These are phyloP conservation scores for Halisarca cf. caerulea DNA, from an alignment of 37 sponge, comb jelly and placozoan species.

Conservation along the genomic window DNA sequence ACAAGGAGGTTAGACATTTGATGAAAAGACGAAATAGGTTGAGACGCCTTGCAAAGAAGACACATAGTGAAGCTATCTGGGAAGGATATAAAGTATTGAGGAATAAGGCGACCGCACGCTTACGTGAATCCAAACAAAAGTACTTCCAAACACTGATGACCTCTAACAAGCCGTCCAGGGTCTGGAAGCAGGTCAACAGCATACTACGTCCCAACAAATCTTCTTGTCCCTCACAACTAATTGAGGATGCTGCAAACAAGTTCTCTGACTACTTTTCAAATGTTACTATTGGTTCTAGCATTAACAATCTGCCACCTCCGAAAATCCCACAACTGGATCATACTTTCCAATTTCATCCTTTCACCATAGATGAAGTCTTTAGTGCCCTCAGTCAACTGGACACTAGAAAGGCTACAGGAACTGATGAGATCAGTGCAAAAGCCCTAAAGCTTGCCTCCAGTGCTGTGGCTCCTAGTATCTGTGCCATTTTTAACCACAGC, in stretches of 20 bases:
- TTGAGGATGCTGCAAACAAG: too few relatives aligned
- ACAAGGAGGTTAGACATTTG: not conserved
- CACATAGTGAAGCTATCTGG: not conserved
- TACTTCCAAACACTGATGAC: not conserved
- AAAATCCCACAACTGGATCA: too few relatives aligned
- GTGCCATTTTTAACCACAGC: conserved; percentile 1
- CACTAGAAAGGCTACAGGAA: not conserved
- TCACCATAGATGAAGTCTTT: not conserved
- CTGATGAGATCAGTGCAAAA: not conserved
- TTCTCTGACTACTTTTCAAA: too few relatives aligned
- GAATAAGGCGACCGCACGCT: not conserved
- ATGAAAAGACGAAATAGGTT: not conserved
- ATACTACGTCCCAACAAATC: too few relatives aligned
- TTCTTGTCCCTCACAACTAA: too few relatives aligned
- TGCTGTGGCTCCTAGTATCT: not conserved
- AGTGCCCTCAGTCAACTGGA: not conserved
- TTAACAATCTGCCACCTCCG: too few relatives aligned
- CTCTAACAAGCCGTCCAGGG: too few relatives aligned
- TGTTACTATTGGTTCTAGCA: too few relatives aligned
- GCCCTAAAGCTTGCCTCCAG: not conserved
- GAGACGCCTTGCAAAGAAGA: too few relatives aligned
- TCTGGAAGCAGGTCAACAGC: too few relatives aligned
- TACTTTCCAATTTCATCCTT: not conserved
- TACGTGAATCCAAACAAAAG: not conserved
- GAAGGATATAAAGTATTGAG: not conserved